Base-by-base conservation (phyloP, 2,113 vertebrate species). In the Mormyrus iriodes region DNA sequence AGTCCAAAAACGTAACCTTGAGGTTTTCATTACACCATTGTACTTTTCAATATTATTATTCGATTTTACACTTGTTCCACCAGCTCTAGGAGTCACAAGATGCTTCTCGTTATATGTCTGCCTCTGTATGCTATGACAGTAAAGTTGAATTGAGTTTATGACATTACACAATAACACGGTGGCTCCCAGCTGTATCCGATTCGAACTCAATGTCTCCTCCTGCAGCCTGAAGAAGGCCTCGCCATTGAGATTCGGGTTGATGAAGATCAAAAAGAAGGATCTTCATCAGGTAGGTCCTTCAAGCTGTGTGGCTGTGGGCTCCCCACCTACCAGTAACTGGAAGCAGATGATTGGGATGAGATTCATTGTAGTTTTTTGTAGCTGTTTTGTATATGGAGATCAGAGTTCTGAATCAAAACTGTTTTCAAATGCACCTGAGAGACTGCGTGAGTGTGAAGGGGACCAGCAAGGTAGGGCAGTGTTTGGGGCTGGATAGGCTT, bases 201-300 rank as follows among this genome's bases (percentile, higher is more conserved):
- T 8, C 1, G 65, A 61, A 42, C 24, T 13, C 76, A 27, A 53
- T 65, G 13, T 69, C 82, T 42, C 88, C 39, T 39, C 65, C 89
- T 89, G 24, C 89, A 93, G 92, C 85, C 88, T 92, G 93, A 95
- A 76, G 90, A 93, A 87, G 73, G 48, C 1, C 85, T 91, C 49
- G 89, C 15, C 89, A 3, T 69, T 61, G 89, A 94, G 85, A 89
- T 49, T 31, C 86, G 52, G 27, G 31, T 73, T 53, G 94, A 94
- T 13, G 88, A 27, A 52, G 88, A 58, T 48, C 94, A 95, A 19
- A 93, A 86, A 12, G 93, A 95, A 87, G 95, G 90, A 85, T 90
- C 49, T 85, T 51, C 88, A 17, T 55, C 91, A 90, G 95, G 95
- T 96, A 95, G 73, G 46, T 31, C 2, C 27, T n/a, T 82, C 51